phyloP scores from a whole-genome alignment of 2,113 vertebrate species.

The Chionis minor region DNA sequence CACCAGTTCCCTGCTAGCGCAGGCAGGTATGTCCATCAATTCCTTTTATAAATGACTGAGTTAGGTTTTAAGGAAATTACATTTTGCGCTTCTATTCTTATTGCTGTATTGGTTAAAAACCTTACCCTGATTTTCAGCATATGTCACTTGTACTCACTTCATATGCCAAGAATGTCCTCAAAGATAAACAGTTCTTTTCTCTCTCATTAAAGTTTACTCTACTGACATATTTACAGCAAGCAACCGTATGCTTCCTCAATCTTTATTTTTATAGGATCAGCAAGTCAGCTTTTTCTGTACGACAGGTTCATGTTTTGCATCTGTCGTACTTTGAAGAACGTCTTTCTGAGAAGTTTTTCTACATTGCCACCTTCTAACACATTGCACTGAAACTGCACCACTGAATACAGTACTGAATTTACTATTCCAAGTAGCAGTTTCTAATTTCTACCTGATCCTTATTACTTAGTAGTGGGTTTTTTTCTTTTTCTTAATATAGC shows the following conservation, averaged over 20 bases:
- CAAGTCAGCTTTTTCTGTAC: not conserved
- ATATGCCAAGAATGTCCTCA: not conserved
- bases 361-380: not conserved
- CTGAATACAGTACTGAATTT: not conserved
- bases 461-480: not conserved
- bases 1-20: not conserved
- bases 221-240: not conserved
- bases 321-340: not conserved
- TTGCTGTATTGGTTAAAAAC: not conserved
- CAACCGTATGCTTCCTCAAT: slow-evolving; percentile 7
- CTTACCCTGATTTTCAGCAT: not conserved
- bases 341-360: not conserved
- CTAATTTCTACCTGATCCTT: not conserved
- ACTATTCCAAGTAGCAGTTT: not conserved
- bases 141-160: not conserved
- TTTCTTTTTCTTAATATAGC: not conserved
- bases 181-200: slow-evolving; percentile 1
- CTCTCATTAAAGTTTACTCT: not conserved
- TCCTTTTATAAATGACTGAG: not conserved
- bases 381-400: not conserved
- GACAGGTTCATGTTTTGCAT: not conserved
- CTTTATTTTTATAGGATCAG: not conserved
- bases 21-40: not conserved
- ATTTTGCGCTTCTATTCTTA: not conserved
- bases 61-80: not conserved